Percentiles rank a stretch among this genome's conserved stretches.
phyloP scores from a whole-genome alignment of 2,113 vertebrate species.

The Litocranius walleri region DNA sequence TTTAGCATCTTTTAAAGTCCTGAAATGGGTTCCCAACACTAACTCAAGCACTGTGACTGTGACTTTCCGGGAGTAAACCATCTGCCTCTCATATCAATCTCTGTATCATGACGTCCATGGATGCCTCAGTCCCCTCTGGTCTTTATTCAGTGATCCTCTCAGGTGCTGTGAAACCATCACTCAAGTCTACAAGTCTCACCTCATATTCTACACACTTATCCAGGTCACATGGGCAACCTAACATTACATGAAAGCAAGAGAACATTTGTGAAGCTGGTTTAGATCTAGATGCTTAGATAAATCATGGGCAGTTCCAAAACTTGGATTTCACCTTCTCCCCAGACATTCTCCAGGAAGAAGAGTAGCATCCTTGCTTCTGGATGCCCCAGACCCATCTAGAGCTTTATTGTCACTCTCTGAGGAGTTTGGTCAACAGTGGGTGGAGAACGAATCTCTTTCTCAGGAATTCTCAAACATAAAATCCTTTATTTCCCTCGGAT shows the following conservation, averaged over 20 bases:
- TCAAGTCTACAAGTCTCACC: not conserved
- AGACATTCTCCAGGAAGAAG: not conserved
- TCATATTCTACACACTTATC: not conserved
- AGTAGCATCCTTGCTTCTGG: not conserved
- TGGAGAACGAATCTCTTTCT: not conserved
- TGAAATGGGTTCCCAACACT: not conserved
- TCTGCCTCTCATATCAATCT: not conserved
- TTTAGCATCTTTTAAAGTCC: not conserved
- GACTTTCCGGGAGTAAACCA: not conserved
- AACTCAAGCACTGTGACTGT: not conserved
- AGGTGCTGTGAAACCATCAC: not conserved
- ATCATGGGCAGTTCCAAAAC: not conserved
- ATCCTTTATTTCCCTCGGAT: not conserved
- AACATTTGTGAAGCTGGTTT: not conserved
- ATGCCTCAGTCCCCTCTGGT: not conserved
- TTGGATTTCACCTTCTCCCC: not conserved
- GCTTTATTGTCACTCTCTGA: not conserved
- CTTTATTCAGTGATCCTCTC: not conserved
- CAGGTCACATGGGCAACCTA: not conserved
- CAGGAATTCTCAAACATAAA: not conserved
- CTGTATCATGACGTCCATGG: not conserved
- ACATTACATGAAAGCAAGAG: not conserved
- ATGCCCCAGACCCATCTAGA: not conserved
- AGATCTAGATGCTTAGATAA: not conserved
- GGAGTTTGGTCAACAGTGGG: not conserved